Percentiles rank a stretch among this genome's conserved stretches.
Conservation (phyloP, 2,888 invertebrate species). For the Leucoptera coffeella region DNA sequence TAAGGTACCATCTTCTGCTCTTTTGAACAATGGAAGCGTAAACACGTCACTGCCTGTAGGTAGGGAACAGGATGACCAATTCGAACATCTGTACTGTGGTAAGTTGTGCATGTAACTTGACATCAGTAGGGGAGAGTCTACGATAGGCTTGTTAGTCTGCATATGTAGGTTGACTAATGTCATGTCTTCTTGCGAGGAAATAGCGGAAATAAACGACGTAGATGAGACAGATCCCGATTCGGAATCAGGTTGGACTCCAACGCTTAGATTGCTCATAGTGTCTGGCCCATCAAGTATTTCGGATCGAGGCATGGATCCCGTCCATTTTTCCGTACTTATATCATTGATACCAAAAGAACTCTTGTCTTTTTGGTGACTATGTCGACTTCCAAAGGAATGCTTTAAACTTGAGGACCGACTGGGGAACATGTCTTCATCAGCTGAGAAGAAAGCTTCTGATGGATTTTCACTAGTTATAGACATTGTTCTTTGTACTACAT, state of each 20-base stretch:
- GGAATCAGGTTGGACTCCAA: conserved; percentile 56
- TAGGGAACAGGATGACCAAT: conserved; percentile 71
- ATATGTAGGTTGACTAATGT: conserved; percentile 89
- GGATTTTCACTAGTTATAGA: conserved; percentile 87
- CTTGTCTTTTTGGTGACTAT: conserved; percentile 40
- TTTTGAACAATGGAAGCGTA: conserved; percentile 73
- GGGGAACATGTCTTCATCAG: conserved; percentile 79
- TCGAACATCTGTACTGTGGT: conserved; percentile 72
- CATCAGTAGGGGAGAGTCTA: conserved; percentile 90
- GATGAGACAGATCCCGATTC: conserved; percentile 78
- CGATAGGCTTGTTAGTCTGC: conserved; percentile 87
- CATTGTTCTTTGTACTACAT: conserved; percentile 73
- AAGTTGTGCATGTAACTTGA: conserved; percentile 90
- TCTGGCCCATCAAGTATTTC: conserved; percentile 27
- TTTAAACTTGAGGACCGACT: conserved; percentile 63
- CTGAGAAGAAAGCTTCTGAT: conserved; percentile 88
- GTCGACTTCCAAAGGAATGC: conserved; percentile 53
- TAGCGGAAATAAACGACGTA: conserved; percentile 82
- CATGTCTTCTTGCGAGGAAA: conserved; percentile 89
- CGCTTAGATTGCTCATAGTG: conserved; percentile 32
- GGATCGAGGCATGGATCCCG: conserved; percentile 25
- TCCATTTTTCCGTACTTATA: conserved; percentile 32
- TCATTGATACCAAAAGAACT: conserved; percentile 51
- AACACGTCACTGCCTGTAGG: conserved; percentile 70
- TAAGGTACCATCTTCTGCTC: conserved; percentile 66